Conservation (phyloP, 2,113 vertebrate genomes). For the Telmatochromis sp. region DNA sequence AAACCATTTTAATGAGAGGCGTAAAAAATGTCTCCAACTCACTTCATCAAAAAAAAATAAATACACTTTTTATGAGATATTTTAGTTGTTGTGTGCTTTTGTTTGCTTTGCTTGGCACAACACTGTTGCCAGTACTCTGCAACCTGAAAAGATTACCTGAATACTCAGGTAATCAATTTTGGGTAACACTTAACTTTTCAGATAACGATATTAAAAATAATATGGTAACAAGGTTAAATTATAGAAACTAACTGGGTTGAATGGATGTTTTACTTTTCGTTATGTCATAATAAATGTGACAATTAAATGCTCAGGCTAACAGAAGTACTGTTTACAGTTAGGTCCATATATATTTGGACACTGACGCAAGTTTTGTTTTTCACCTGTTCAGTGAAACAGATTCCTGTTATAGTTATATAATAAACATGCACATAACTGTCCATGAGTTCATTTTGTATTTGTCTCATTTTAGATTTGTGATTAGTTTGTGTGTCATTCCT, state of each 20-base stretch:
- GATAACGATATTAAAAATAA: background rate
- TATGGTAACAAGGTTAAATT: background rate
- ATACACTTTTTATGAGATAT: background rate
- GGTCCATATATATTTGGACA: background rate
- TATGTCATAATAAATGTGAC: background rate
- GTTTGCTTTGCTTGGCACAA: background rate
- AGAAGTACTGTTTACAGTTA: background rate
- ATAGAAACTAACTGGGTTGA: background rate
- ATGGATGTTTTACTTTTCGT: rapidly evolving
- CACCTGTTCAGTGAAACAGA: background rate
- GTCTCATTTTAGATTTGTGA: too few relatives aligned
- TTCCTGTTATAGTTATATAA: background rate
- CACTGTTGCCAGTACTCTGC: background rate
- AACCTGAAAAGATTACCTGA: background rate
- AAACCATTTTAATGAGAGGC: background rate
- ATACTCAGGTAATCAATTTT: rapidly evolving
- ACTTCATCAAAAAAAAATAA: background rate
- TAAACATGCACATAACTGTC: background rate
- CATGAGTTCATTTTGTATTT: too few relatives aligned
- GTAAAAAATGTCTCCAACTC: background rate
- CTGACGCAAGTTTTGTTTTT: background rate
- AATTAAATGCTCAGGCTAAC: background rate
- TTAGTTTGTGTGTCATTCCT: too few relatives aligned
- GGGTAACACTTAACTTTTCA: rapidly evolving
- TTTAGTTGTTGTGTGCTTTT: background rate